Base-by-base conservation (phyloP, 2,113 vertebrate genomes). In the Ariopsis seemanni region DNA sequence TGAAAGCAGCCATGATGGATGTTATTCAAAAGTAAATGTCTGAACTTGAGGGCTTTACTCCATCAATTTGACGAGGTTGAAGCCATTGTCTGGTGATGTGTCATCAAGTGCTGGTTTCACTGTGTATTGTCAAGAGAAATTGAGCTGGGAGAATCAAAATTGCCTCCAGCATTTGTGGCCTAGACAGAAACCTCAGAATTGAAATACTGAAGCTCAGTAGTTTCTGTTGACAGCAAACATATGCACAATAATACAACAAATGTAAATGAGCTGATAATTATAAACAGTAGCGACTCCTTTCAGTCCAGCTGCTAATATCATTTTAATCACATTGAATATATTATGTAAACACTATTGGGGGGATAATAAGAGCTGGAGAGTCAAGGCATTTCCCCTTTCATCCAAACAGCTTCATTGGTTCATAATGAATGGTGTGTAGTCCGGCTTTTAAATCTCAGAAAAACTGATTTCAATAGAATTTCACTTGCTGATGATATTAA, bases 221-320 rank as follows among this genome's bases (percentile, higher is more conserved):
- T 57, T 85, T 30, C 48, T 58, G n/a, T 67, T 85, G 95, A 77
- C 74, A 14, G 11, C 12, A n/a, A 77, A 77, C 10, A 27, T 10
- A 77, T 77, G 11, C 20, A 10, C 22, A 93, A 95, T 95, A 94
- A 12, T 72, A 42, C 69, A 72, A 20, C 34, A 10, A 48, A 52
- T 65, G 18, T 72, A 42, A 42, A 42, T 42, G 42, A 42, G 42
- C 42, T 42, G 42, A 42, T 42, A 42, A 53, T 7, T 53, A 11
- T 53, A 53, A 53, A 95, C 94, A 96, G 94, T 94, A 94, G 94
- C 94, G 93, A 20, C 22, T 82, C 94, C 78, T 62, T 95, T 95
- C 93, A 93, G 94, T 93, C 94, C 95, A 93, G 95, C 93, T 92
- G 92, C 92, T 95, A 93, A 95, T 95, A 94, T 94, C 95, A 95